These are phyloP conservation scores for Remorina albescens DNA, from an alignment of 2,797 vertebrate species.

Conservation along the genomic window DNA sequence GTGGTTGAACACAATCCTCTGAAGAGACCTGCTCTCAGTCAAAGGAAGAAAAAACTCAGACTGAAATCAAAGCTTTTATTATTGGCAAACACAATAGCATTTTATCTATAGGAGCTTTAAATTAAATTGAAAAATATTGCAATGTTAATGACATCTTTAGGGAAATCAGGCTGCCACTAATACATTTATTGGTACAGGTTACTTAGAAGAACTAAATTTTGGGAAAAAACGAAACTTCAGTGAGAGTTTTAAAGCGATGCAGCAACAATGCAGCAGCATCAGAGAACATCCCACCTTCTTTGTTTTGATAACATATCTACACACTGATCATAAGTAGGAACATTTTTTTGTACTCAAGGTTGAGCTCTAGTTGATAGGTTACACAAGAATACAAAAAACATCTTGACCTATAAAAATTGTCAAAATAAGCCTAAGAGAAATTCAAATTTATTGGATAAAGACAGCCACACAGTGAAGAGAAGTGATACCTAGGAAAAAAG, in stretches of 20 bases:
- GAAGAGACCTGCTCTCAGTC: neutral
- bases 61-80: conserved; percentile 40
- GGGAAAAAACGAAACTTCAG: conserved; percentile 12
- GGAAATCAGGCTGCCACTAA: conserved; percentile 45
- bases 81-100: conserved; percentile 37
- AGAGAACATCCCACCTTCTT: neutral
- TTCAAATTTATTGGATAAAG: neutral
- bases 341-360: neutral
- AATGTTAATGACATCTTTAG: conserved; percentile 41
- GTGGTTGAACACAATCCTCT: conserved; percentile 9
- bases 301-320: neutral
- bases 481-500: conserved; percentile 15
- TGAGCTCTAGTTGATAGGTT: neutral
- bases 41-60: conserved; percentile 19
- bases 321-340: neutral
- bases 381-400: too few species aligned
- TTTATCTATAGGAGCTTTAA: conserved; percentile 20
- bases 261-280: neutral
- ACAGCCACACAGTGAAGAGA: neutral
- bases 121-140: conserved; percentile 20
- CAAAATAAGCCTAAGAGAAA: neutral
- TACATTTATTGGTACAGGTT: conserved; percentile 9
- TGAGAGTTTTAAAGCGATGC: conserved; percentile 7
- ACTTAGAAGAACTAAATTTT: conserved; percentile 5
- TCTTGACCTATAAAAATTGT: too few species aligned